phyloP scores from a whole-genome alignment of 2,113 vertebrate species.

The Indri indri region DNA sequence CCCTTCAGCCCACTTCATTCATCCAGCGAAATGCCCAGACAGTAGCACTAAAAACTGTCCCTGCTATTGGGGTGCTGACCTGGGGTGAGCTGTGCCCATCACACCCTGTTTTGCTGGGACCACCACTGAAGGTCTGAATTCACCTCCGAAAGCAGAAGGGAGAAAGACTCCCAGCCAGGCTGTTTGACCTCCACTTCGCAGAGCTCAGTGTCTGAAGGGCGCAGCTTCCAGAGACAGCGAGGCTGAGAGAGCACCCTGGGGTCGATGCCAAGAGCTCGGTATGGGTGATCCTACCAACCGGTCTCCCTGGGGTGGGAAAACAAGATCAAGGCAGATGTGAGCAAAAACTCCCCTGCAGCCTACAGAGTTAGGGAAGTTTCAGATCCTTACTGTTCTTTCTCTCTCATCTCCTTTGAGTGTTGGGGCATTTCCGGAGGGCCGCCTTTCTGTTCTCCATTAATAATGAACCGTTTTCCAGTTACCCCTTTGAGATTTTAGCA shows the following conservation, averaged over 20 bases:
- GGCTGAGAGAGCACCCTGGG: background rate
- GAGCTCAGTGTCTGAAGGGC: background rate
- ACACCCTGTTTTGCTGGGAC: background rate
- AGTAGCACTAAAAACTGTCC: background rate
- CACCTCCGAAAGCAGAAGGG: background rate
- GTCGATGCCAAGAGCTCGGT: background rate
- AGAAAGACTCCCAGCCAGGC: background rate
- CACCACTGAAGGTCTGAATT: background rate
- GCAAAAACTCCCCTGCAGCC: background rate
- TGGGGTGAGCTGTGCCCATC: background rate
- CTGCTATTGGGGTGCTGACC: background rate
- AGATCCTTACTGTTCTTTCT: background rate
- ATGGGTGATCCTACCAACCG: background rate
- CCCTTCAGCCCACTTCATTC: no score
- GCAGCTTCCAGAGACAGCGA: background rate
- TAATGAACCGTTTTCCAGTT: slow-evolving; percentile 36
- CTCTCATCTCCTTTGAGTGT: background rate
- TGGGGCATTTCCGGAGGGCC: background rate
- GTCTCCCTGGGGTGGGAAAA: background rate
- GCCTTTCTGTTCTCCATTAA: background rate
- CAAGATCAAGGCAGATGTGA: background rate
- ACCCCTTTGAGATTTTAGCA: slow-evolving; percentile 4
- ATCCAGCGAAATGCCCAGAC: background rate
- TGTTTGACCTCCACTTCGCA: background rate
- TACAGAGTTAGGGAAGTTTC: background rate